Percentiles rank a stretch among this genome's conserved stretches.
These are phyloP conservation scores for Drosophila ezoana DNA, from an alignment of 2,888 invertebrate species.

Conservation along the genomic window DNA sequence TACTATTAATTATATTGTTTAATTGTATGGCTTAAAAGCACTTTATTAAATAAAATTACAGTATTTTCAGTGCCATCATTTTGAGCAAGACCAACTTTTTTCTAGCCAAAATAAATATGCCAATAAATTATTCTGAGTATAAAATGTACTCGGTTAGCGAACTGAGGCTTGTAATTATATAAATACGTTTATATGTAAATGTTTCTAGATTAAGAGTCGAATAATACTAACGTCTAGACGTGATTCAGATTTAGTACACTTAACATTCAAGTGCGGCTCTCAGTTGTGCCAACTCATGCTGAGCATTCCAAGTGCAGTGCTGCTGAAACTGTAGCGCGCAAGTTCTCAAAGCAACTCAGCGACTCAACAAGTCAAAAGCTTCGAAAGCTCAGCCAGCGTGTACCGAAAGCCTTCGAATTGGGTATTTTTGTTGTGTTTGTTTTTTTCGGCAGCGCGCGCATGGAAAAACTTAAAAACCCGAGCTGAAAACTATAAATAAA, in stretches of 20 bases:
- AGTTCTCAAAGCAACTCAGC: slow-evolving; percentile 42
- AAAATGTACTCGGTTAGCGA: not conserved
- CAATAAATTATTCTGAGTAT: not conserved
- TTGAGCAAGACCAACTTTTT: no score
- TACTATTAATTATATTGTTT: no score
- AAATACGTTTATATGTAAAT: not conserved
- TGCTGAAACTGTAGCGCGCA: slow-evolving; percentile 43
- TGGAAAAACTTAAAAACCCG: slow-evolving; percentile 64
- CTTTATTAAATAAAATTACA: not conserved
- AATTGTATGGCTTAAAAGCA: no score
- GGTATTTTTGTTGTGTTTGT: slow-evolving; percentile 5
- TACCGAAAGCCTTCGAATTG: slow-evolving; percentile 60
- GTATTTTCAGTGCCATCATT: not conserved
- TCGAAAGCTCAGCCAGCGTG: slow-evolving; percentile 42
- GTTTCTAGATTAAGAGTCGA: not conserved
- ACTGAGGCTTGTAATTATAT: not conserved
- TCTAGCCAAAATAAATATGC: not conserved
- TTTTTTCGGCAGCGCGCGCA: slow-evolving; percentile 51
- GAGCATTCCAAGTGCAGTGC: slow-evolving; percentile 26
- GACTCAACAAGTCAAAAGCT: slow-evolving; percentile 30
- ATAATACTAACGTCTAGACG: slow-evolving; percentile 26
- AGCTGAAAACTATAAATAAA: slow-evolving; percentile 84
- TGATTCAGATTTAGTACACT: slow-evolving; percentile 18
- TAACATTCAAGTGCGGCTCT: slow-evolving; percentile 31
- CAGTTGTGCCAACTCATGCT: slow-evolving; percentile 36